These are phyloP conservation scores for Darevskia mixta DNA, from an alignment of 2,797 vertebrate species.

Conservation along the genomic window DNA sequence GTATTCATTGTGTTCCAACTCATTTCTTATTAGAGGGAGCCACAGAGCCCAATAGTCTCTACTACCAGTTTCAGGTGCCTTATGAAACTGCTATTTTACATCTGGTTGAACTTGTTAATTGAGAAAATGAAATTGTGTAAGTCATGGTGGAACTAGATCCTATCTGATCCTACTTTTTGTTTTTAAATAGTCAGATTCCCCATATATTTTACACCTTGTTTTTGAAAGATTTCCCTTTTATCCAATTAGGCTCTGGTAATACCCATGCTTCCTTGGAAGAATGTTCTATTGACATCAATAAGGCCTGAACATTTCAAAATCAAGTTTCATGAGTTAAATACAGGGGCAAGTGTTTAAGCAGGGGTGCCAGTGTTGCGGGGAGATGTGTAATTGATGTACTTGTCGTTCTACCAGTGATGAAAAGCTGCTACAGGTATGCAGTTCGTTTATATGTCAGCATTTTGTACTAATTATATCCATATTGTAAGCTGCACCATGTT, in stretches of 20 bases:
- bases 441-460: constrained; percentile 56
- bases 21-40: constrained; percentile 55
- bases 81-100: constrained; percentile 36
- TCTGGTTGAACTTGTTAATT: constrained; percentile 49
- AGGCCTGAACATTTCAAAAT: constrained; percentile 31
- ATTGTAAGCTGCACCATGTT: constrained; percentile 19
- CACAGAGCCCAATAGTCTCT: constrained; percentile 51
- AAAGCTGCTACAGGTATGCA: constrained; percentile 58
- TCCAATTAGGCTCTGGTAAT: background rate
- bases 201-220: background rate
- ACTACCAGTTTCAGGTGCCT: background rate
- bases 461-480: constrained; percentile 21
- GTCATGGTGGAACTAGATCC: constrained; percentile 47
- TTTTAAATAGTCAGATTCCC: constrained; percentile 35
- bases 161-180: constrained; percentile 51
- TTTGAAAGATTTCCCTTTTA: constrained; percentile 1
- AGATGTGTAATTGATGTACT: background rate
- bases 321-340: background rate
- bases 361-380: background rate
- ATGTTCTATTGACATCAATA: background rate
- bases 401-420: constrained; percentile 62
- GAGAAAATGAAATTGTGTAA: constrained; percentile 59
- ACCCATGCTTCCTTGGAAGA: background rate
- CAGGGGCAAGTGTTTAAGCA: background rate
- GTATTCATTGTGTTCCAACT: constrained; percentile 58